phyloP scores from a whole-genome alignment of 2,797 vertebrate genomes.

The Salarias fasciatus region DNA sequence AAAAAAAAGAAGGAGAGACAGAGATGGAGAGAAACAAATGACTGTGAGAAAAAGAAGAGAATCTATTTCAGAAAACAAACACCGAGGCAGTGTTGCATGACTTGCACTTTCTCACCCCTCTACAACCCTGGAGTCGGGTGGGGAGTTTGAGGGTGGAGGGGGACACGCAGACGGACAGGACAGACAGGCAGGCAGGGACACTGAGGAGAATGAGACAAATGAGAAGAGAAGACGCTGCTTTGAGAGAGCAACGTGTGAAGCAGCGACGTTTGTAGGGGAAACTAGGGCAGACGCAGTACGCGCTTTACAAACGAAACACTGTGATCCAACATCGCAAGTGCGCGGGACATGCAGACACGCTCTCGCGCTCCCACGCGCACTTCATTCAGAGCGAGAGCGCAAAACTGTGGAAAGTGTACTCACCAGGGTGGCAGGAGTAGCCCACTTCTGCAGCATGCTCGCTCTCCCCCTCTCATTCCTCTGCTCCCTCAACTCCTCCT shows the following conservation, averaged over 20 bases:
- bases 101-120: constrained; percentile 78
- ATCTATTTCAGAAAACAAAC: constrained; percentile 61
- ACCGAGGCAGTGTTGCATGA: constrained; percentile 72
- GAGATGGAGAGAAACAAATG: constrained; percentile 48
- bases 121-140: constrained; percentile 43
- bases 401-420: constrained; percentile 71
- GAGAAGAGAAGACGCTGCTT: constrained; percentile 5
- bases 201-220: constrained; percentile 32
- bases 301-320: constrained; percentile 59
- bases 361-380: constrained; percentile 37
- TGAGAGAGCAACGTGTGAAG: constrained; percentile 36
- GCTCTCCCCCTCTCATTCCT: constrained; percentile 55
- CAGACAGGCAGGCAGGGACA: constrained; percentile 15
- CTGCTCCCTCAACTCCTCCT: constrained; percentile 51
- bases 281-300: constrained; percentile 66
- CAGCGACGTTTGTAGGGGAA: constrained; percentile 44
- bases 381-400: constrained; percentile 37
- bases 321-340: constrained; percentile 53
- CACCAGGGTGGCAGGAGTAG: constrained; percentile 70
- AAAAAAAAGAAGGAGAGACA: constrained; percentile 43
- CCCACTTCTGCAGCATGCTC: constrained; percentile 70
- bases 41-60: constrained; percentile 47
- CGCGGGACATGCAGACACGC: constrained; percentile 21
- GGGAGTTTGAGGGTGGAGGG: too few species aligned
- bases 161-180: too few species aligned